Percentiles rank a stretch among this genome's conserved stretches.
Conservation (phyloP, 1,140 invertebrate species). For the Araneus ventricosus region DNA sequence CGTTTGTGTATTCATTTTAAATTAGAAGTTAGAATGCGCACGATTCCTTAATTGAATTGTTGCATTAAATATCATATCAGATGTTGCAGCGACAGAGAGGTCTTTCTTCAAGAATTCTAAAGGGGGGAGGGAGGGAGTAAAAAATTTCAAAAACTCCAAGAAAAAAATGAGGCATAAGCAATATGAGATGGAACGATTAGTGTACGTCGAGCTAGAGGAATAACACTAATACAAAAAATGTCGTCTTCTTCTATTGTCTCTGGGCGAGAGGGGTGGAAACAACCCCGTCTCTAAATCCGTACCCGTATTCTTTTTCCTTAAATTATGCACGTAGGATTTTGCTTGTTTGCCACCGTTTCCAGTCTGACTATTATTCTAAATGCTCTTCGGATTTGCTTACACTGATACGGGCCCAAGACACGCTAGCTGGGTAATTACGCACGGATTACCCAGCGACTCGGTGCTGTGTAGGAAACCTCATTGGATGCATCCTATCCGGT, state of each 20-base stretch:
- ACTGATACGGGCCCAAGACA: not conserved
- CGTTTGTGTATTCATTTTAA: constrained; percentile 56
- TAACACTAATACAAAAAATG: not conserved
- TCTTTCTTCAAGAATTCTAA: not conserved
- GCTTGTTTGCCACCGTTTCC: constrained; percentile 56
- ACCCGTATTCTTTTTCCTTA: constrained; percentile 23
- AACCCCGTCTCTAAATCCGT: constrained; percentile 16
- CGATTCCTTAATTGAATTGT: constrained; percentile 71
- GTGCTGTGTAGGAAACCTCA: constrained; percentile 52
- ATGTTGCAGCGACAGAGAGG: not conserved
- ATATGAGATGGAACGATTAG: constrained; percentile 21
- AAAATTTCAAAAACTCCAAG: not conserved
- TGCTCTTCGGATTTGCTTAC: constrained; percentile 62
- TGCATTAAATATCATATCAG: constrained; percentile 61
- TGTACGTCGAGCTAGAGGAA: not conserved
- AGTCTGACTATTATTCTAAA: constrained; percentile 59
- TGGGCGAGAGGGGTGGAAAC: not conserved
- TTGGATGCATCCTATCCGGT: constrained; percentile 43
- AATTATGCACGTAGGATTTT: constrained; percentile 67
- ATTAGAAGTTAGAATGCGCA: constrained; percentile 52
- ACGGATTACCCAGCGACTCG: constrained; percentile 56
- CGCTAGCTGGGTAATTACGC: constrained; percentile 51
- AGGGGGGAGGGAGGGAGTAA: not conserved
- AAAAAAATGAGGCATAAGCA: not conserved
- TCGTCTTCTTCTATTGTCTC: not conserved